Percentiles rank a stretch among this genome's conserved stretches.
phyloP scores from a whole-genome alignment of 92 coral and sea anemone genomes.

The Paragorgia papillata region DNA sequence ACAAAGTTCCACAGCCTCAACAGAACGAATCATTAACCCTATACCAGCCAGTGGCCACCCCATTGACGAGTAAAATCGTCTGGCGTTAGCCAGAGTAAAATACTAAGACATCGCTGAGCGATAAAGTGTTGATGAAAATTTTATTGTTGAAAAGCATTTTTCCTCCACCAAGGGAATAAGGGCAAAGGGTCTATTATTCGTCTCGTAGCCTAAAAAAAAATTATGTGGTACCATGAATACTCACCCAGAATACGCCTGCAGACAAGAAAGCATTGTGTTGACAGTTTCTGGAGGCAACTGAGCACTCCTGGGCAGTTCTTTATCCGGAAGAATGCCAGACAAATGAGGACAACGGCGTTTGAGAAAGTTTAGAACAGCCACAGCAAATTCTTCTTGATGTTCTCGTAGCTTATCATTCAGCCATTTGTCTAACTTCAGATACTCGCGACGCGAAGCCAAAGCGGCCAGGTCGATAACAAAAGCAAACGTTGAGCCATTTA shows the following conservation, averaged over 20 bases:
- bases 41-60: too few relatives aligned
- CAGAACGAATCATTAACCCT: too few relatives aligned
- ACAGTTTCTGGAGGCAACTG: constrained; percentile 89
- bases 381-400: constrained; percentile 94
- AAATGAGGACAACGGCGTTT: constrained; percentile 91
- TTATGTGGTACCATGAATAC: too few relatives aligned
- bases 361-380: constrained; percentile 73
- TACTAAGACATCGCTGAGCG: too few relatives aligned
- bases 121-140: too few relatives aligned
- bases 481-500: constrained; percentile 85
- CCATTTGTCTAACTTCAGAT: constrained; percentile 97
- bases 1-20: too few relatives aligned
- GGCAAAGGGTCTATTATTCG: too few relatives aligned
- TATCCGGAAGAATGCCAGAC: constrained; percentile 72
- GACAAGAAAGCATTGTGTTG: constrained; percentile 81
- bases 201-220: too few relatives aligned
- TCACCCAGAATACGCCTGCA: constrained; percentile 73
- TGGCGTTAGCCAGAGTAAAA: too few relatives aligned
- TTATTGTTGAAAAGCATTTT: too few relatives aligned
- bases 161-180: too few relatives aligned
- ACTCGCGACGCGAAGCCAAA: constrained; percentile 94
- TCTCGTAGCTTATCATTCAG: constrained; percentile 91
- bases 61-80: too few relatives aligned
- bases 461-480: constrained; percentile 99
- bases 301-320: constrained; percentile 92